A percentile compares a stretch with the other conserved stretches of the same genome.
phyloP scores from a whole-genome alignment of 2,888 invertebrate species.

The Plusia festucae region DNA sequence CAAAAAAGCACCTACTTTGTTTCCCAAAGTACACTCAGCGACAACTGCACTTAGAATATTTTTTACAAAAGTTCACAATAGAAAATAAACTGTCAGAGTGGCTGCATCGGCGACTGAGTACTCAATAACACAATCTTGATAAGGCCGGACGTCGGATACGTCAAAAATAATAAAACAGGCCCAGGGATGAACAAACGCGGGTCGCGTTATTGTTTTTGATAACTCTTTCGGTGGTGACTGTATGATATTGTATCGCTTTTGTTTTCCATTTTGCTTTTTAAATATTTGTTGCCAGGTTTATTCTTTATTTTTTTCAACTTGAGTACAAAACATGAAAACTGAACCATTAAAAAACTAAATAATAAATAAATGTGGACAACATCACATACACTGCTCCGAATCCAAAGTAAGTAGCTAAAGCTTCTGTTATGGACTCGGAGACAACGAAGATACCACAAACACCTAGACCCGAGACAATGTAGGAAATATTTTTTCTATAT shows the following conservation, averaged over 20 bases:
- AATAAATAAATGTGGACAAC: too few species aligned
- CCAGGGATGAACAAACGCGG: conserved; percentile 44
- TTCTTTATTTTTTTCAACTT: too few species aligned
- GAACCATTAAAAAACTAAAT: too few species aligned
- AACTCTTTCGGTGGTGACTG: neutral
- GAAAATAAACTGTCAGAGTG: conserved; percentile 42
- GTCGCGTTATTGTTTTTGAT: conserved; percentile 12
- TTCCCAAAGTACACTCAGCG: conserved; percentile 38
- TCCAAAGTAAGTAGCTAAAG: too few species aligned
- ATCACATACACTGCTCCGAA: too few species aligned
- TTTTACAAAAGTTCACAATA: conserved; percentile 30
- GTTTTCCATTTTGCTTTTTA: neutral
- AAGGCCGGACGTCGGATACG: conserved; percentile 57
- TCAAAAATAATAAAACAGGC: conserved; percentile 60
- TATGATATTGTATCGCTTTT: neutral
- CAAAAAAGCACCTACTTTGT: conserved; percentile 53
- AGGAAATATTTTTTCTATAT: too few species aligned
- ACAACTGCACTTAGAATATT: conserved; percentile 41
- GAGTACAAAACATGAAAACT: too few species aligned
- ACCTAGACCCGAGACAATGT: too few species aligned
- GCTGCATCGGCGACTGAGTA: conserved; percentile 56
- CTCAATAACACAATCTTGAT: conserved; percentile 66
- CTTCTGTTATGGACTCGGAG: too few species aligned
- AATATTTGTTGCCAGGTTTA: neutral
- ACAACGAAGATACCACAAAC: too few species aligned